Conservation (phyloP, 2,797 vertebrate species). For the Notolabrus celidotus region DNA sequence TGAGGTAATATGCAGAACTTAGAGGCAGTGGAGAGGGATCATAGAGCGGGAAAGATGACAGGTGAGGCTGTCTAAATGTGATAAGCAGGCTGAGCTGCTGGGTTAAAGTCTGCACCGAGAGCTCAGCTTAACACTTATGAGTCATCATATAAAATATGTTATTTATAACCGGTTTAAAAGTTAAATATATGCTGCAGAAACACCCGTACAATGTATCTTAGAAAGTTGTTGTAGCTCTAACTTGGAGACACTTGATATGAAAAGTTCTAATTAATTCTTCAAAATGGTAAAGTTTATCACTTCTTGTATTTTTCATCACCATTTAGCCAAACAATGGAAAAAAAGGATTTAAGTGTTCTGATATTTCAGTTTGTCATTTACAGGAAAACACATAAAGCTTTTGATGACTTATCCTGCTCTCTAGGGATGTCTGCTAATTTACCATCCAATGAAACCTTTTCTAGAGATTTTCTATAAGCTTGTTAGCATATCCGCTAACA, state of each 20-base stretch:
- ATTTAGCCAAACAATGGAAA: too few species aligned
- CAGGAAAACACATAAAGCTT: too few species aligned
- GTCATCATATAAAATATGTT: slow-evolving; percentile 33
- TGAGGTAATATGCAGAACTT: slow-evolving; percentile 30
- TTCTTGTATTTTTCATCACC: too few species aligned
- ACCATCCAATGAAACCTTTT: too few species aligned
- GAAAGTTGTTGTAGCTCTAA: neutral
- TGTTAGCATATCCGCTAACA: too few species aligned
- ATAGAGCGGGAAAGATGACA: slow-evolving; percentile 34
- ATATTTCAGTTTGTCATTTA: too few species aligned
- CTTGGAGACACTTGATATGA: neutral
- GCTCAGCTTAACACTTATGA: slow-evolving; percentile 34
- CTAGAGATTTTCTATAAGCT: too few species aligned
- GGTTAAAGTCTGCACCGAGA: slow-evolving; percentile 14
- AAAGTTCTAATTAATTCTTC: neutral
- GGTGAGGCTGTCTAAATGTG: slow-evolving; percentile 37
- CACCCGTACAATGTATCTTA: neutral
- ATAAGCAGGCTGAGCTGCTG: slow-evolving; percentile 49
- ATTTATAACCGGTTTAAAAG: slow-evolving; percentile 26
- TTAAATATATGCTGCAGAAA: slow-evolving; percentile 10
- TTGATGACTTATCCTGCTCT: too few species aligned
- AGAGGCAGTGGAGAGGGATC: slow-evolving; percentile 5
- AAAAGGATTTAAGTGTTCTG: too few species aligned
- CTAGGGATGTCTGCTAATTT: too few species aligned
- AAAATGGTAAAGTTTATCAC: neutral